Evolutionary conservation across 2,888 invertebrate species (phyloP), one percentile per base, ranked within the genome.

Genomic region (Sinotaia quadrata): DNA sequence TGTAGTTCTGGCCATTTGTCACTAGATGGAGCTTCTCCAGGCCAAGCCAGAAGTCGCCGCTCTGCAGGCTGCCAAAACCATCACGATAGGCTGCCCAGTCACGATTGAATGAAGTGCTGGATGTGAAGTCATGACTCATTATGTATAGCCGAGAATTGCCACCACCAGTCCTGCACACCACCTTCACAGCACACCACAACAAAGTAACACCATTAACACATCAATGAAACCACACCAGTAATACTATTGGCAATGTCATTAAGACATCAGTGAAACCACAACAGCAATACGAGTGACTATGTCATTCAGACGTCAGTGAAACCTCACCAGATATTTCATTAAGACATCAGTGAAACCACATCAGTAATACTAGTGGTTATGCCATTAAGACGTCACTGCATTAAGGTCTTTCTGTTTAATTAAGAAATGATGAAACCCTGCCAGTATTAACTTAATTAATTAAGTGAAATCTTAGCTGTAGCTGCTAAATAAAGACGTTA

Each of bases 11-110:
- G 21, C 12, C 51, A n/a, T 18, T 24, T 8, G 51, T 49, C 51
- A 49, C n/a, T 24, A 8, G 7, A 24, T 49, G 51, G n/a, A 49
- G 51, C 21, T n/a, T 49, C 12, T 49, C 51, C 51, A 49, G 51
- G 15, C 51, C 51, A 8, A 49, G 51, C 51, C 51, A 49, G 51
- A 15, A 15, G 12, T 8, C 8, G 12, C 51, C 51, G n/a, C 21
- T 24, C n/a, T n/a, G n/a, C 15, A 49, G 51, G n/a, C 24, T 24
- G 51, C 51, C 51, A n/a, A 49, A 49, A 24, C 51, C 51, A n/a
- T 8, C 51, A 7, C n/a, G 8, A 24, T 49, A 49, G 8, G 8
- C 51, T n/a, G 8, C 51, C 51, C 51, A 49, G 51, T 8, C n/a
- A 49, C 51, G 51, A 24, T 49, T 49, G 12, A 8, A 49, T 18